phyloP scores from a whole-genome alignment of 2,888 invertebrate genomes.

The Athalia circularis region DNA sequence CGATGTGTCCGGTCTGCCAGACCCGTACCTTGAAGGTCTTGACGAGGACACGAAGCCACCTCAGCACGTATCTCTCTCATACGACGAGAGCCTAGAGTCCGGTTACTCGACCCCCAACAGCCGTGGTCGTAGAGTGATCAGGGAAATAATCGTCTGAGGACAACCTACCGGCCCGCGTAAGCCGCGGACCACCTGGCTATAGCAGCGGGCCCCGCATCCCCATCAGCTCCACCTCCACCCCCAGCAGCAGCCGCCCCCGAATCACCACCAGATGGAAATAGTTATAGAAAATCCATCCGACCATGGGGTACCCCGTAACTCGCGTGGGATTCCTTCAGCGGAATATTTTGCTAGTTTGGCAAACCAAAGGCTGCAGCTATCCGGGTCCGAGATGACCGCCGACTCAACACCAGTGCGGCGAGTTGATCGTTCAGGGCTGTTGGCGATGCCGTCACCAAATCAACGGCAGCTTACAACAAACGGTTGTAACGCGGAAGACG shows the following conservation, averaged over 20 bases:
- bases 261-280: constrained; percentile 69
- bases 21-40: constrained; percentile 89
- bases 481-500: constrained; percentile 48
- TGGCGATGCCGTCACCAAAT: constrained; percentile 56
- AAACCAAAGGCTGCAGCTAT: constrained; percentile 46
- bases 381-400: constrained; percentile 53
- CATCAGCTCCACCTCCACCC: constrained; percentile 52
- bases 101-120: constrained; percentile 97
- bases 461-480: background rate
- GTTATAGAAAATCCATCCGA: constrained; percentile 69
- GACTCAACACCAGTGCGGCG: constrained; percentile 62
- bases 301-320: constrained; percentile 17
- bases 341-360: constrained; percentile 41
- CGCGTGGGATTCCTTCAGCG: background rate
- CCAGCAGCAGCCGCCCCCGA: constrained; percentile 51
- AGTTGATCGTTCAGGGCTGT: constrained; percentile 64
- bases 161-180: constrained; percentile 72
- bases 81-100: constrained; percentile 95
- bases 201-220: constrained; percentile 70
- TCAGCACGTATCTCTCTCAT: constrained; percentile 90
- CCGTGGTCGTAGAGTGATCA: constrained; percentile 92
- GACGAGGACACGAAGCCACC: constrained; percentile 89
- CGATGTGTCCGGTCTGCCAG: constrained; percentile 94
- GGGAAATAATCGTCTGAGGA: constrained; percentile 93
- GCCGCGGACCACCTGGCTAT: constrained; percentile 72